Evolutionary conservation across 2,797 vertebrate genomes (phyloP).

Genomic region (Chelon auratus): DNA sequence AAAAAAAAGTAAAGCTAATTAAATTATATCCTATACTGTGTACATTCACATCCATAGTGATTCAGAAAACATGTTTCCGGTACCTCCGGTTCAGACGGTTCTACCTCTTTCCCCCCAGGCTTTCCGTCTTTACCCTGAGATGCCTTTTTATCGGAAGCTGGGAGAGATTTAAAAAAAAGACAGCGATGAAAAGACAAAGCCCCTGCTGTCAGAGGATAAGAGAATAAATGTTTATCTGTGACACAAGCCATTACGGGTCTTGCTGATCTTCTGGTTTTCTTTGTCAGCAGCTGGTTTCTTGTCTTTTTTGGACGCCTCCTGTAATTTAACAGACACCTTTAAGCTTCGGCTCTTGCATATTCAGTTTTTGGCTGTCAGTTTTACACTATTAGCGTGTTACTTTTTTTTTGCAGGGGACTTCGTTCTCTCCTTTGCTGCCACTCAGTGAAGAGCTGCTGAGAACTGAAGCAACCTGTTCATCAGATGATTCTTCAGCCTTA

Average conservation of each 20-base stretch:
- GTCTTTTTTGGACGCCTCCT: slow-evolving; percentile 77
- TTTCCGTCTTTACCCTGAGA: slow-evolving; percentile 63
- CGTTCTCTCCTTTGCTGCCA: slow-evolving; percentile 76
- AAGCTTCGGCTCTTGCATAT: neutral
- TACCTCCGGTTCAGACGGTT: slow-evolving; percentile 66
- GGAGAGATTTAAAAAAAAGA: slow-evolving; percentile 36
- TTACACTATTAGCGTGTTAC: slow-evolving; percentile 56
- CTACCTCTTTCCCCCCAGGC: slow-evolving; percentile 68
- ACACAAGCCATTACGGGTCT: slow-evolving; percentile 65
- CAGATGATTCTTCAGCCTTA: slow-evolving; percentile 17
- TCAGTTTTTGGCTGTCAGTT: neutral
- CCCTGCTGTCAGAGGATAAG: neutral
- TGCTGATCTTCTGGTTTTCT: slow-evolving; percentile 70
- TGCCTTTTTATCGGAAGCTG: slow-evolving; percentile 66
- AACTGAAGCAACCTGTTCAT: slow-evolving; percentile 46
- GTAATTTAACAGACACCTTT: slow-evolving; percentile 10
- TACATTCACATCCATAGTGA: neutral
- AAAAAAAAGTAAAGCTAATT: neutral
- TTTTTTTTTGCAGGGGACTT: slow-evolving; percentile 78
- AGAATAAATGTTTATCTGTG: slow-evolving; percentile 7
- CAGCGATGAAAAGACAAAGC: slow-evolving; percentile 11
- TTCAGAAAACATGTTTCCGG: neutral
- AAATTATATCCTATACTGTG: neutral
- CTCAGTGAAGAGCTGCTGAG: slow-evolving; percentile 59
- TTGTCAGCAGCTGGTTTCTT: slow-evolving; percentile 70